These are phyloP conservation scores for Diplazon laetatorius DNA, from an alignment of 2,888 invertebrate species.

Conservation along the genomic window DNA sequence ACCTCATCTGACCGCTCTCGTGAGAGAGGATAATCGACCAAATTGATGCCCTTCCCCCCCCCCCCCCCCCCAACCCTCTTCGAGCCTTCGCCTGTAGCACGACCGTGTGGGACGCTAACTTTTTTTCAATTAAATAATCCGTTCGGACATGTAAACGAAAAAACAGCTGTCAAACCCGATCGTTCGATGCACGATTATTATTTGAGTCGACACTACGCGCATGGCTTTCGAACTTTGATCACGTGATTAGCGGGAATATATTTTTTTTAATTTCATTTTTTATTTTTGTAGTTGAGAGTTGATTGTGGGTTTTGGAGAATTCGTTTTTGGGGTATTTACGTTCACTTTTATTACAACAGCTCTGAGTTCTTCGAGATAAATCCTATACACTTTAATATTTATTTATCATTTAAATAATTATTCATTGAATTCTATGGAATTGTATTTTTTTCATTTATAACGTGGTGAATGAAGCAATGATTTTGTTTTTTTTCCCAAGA, in stretches of 20 bases:
- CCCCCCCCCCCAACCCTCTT: no score
- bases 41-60: slow-evolving; percentile 78
- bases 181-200: slow-evolving; percentile 15
- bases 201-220: not conserved
- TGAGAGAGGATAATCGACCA: slow-evolving; percentile 75
- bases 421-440: no score
- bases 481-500: no score
- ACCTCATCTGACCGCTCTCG: slow-evolving; percentile 48
- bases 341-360: no score
- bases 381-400: no score
- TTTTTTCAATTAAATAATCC: slow-evolving; percentile 78
- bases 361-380: no score
- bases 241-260: not conserved
- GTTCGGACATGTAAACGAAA: slow-evolving; percentile 44
- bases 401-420: no score
- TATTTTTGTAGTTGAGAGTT: no score
- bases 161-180: slow-evolving; percentile 77
- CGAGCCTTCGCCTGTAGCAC: slow-evolving; percentile 71
- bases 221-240: not conserved
- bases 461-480: no score
- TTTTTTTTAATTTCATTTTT: not conserved
- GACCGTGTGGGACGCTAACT: slow-evolving; percentile 64
- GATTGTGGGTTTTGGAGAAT: no score
- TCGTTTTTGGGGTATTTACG: no score
- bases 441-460: no score